Base-by-base conservation (phyloP, 2,113 vertebrate genomes). In the Pogonocichla stellata region DNA sequence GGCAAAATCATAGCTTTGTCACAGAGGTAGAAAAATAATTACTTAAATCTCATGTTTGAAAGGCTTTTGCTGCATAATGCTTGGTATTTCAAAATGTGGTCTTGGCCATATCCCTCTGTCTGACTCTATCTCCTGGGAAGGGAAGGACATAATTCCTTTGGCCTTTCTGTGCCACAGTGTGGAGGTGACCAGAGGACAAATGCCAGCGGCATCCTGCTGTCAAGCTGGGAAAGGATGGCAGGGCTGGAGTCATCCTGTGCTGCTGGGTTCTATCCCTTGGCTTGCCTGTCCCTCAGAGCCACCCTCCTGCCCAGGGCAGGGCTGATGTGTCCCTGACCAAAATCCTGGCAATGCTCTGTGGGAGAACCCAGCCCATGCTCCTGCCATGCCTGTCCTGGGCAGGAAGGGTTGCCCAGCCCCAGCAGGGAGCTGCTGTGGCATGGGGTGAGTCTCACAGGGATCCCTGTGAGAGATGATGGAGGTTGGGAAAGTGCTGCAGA, bases 371-470 rank as follows among this genome's bases (percentile, higher is more conserved):
- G 38, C 4, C 0, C 0, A 0, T 11, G 34, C 23, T 61, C 12
- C 50, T 45, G 64, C 6, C 3, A 0, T 2, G 74, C 8, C 12
- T 1, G 0, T 14, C 24, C 51, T 20, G 61, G 14, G 43, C 10
- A 3, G 36, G 50, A 19, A 2, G 16, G 51, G 65, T 10, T 38
- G 24, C 29, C 19, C n/a, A 5, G 61, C 62, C 57, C 43, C 66
- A 13, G 0, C 56, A 14, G 45, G 1, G 24, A 75, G 31, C 36
- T 36, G 56, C 79, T 9, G 3, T 2, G 5, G 0, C 1, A 3
- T 12, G 38, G 11, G 53, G 48, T 25, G 78, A 60, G 53, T 31
- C 28, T 23, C 0, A 0, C 48, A 40, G 72, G 57, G 45, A 58
- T 38, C 57, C 57, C 43, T 6, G 8, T 10, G 38, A 33, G 51